Conservation (phyloP, 2,113 vertebrate genomes). For the Otis tarda region DNA sequence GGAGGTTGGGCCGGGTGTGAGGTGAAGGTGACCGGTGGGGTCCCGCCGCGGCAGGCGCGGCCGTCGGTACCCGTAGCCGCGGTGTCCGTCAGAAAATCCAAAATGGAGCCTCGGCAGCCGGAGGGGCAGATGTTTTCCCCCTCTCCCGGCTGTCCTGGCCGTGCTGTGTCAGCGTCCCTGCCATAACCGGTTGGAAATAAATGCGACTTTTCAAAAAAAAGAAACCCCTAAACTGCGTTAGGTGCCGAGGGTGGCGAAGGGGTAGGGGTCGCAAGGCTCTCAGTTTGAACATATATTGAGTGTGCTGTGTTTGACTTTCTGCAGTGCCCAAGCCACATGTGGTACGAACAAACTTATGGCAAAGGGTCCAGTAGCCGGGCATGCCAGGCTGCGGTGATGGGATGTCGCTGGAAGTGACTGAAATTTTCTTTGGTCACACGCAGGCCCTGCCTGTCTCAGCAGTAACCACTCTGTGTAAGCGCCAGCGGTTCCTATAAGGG, state of each 20-base stretch:
- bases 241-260: too few relatives aligned
- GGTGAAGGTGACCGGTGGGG: background rate
- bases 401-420: background rate
- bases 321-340: rapidly evolving
- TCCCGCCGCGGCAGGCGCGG: too few relatives aligned
- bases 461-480: rapidly evolving
- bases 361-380: rapidly evolving
- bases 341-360: too few relatives aligned
- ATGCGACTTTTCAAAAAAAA: too few relatives aligned
- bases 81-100: too few relatives aligned
- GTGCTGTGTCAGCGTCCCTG: background rate
- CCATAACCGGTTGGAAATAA: background rate
- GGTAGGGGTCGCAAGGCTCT: background rate
- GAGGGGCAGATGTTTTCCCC: too few relatives aligned
- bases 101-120: too few relatives aligned
- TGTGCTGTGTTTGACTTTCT: rapidly evolving
- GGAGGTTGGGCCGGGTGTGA: background rate
- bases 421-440: too few relatives aligned
- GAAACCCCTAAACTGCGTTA: rapidly evolving
- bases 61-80: too few relatives aligned
- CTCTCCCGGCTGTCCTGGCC: background rate
- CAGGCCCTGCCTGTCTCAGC: background rate
- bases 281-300: too few relatives aligned
- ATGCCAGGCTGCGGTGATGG: rapidly evolving
- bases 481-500: rapidly evolving